Evolutionary conservation across 1,140 invertebrate genomes (phyloP).

Genomic region (Hestina assimilis): DNA sequence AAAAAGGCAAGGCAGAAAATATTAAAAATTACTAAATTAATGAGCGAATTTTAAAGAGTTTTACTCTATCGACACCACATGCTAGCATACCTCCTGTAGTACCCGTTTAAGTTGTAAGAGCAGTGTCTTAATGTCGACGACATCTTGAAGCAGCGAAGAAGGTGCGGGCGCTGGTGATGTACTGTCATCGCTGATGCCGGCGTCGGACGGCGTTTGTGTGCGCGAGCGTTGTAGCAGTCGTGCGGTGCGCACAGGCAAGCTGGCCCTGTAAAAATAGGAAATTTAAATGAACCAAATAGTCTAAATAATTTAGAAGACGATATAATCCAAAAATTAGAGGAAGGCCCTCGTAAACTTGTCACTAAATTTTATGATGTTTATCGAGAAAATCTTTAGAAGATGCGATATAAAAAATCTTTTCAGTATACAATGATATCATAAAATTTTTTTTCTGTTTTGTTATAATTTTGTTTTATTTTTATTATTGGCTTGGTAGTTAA

Average conservation of each 20-base stretch:
- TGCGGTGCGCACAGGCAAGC: slow-evolving; percentile 72
- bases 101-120: slow-evolving; percentile 86
- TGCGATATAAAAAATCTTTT: too few species aligned
- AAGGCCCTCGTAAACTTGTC: too few species aligned
- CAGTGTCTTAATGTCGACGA: slow-evolving; percentile 88
- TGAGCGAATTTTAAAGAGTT: background rate
- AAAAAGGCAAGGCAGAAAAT: background rate
- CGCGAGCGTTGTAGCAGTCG: slow-evolving; percentile 77
- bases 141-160: slow-evolving; percentile 85
- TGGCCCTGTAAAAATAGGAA: slow-evolving; percentile 53
- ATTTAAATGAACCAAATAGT: background rate
- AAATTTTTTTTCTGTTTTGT: too few species aligned
- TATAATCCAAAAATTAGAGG: too few species aligned
- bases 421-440: too few species aligned
- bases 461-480: too few species aligned
- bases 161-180: slow-evolving; percentile 80
- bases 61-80: background rate
- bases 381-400: too few species aligned
- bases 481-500: too few species aligned
- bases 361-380: too few species aligned
- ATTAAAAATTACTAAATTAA: background rate
- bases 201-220: slow-evolving; percentile 73
- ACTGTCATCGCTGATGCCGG: slow-evolving; percentile 55
- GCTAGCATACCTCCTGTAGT: slow-evolving; percentile 83
- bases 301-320: too few species aligned